These are phyloP conservation scores for Orussus abietinus DNA, from an alignment of 1,140 invertebrate species.

Conservation along the genomic window DNA sequence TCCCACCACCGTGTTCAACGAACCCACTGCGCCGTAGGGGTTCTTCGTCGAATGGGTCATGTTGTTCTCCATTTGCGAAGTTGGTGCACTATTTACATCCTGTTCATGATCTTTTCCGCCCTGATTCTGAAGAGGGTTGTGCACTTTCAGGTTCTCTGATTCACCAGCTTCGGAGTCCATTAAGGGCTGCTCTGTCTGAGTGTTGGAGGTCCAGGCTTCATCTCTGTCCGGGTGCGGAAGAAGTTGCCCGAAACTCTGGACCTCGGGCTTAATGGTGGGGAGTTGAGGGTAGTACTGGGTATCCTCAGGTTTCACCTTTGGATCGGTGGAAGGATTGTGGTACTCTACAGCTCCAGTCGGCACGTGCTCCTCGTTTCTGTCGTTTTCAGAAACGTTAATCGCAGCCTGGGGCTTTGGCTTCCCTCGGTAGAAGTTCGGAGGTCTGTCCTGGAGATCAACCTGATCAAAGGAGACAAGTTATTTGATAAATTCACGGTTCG, in stretches of 20 bases:
- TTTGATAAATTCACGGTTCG: background rate
- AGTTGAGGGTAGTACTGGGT: conserved; percentile 8
- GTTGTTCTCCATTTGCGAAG: conserved; percentile 8
- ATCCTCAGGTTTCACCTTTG: conserved; percentile 20
- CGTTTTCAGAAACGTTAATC: conserved; percentile 13
- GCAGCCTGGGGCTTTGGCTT: conserved; percentile 8
- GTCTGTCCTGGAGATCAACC: conserved; percentile 20
- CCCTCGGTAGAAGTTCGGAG: conserved; percentile 16
- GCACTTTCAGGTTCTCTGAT: conserved; percentile 39
- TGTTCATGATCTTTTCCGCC: background rate
- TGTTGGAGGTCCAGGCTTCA: conserved; percentile 21
- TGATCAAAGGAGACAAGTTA: no score
- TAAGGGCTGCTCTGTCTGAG: conserved; percentile 20
- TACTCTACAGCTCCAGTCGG: conserved; percentile 37
- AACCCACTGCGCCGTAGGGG: conserved; percentile 16
- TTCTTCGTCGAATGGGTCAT: conserved; percentile 8
- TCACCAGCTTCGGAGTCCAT: conserved; percentile 38
- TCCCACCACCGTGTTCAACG: conserved; percentile 18
- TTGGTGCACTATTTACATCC: background rate
- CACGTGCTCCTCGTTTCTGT: conserved; percentile 23
- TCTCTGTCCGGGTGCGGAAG: conserved; percentile 20
- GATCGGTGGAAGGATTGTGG: conserved; percentile 36
- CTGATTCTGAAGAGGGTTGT: conserved; percentile 7
- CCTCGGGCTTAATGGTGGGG: conserved; percentile 13
- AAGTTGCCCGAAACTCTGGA: conserved; percentile 23